Evolutionary conservation across 2,888 invertebrate genomes (phyloP), one percentile per base, ranked within the genome.

Genomic region (Acanthococcus lagerstroemiae): DNA sequence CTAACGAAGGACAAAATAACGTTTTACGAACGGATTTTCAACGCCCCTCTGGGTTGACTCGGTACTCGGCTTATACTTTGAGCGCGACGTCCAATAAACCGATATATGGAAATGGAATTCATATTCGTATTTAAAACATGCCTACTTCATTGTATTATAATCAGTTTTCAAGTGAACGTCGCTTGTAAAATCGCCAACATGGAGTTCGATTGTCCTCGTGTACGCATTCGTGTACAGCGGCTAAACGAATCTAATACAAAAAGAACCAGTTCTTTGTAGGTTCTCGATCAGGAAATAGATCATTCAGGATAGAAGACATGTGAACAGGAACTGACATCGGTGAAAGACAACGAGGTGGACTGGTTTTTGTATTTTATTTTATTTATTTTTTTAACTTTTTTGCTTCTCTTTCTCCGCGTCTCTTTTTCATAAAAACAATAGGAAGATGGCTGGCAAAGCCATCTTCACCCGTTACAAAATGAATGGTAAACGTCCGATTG

Each of bases 271-370:
- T 61, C 52, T 61, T 61, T 61, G 61, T 61, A 52, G 37, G 52
- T 30, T 61, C 61, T 61, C 61, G 61, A 50, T 61, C 52, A 61
- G 61, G 61, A 61, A 61, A 61, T 61, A 61, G 50, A 61, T 61
- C 61, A 61, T 61, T 61, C 61, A 61, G 61, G 27, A 61, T 37
- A 52, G 61, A 61, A 61, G 61, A 52, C 61, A 61, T 61, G 61
- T 61, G 61, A 61, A 61, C 61, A 61, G 61, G 61, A 61, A 61
- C 52, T 61, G 61, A 61, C 52, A 52, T 61, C 61, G 61, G 30
- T 61, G 50, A 61, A 61, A 61, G 61, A 61, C 61, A 61, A 61
- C 61, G 52, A 61, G 52, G 52, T 61, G 52, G 61, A 61, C 61
- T 61, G 61, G 61, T 61, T 61, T 37, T 56, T 56, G 25, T 56